A percentile compares a stretch with the other conserved stretches of the same genome.
Evolutionary conservation across 92 coral and sea anemone species (phyloP).

Genomic region (Porites divaricata): DNA sequence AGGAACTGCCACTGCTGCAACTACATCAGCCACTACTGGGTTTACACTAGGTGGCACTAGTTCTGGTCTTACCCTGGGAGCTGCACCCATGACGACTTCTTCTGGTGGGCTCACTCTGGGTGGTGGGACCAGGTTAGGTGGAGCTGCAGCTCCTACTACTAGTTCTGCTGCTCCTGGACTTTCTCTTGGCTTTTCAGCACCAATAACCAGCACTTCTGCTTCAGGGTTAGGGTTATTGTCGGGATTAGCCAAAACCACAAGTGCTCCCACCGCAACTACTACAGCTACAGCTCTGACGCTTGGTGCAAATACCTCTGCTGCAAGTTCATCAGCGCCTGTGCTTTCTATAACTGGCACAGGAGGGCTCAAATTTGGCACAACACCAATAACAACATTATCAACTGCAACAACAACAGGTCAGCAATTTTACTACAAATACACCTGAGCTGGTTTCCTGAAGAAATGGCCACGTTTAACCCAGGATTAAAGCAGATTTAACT

Average conservation of each 20-base stretch:
- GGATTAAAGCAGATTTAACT: too few relatives aligned
- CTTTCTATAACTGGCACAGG: constrained; percentile 13
- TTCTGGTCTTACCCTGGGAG: constrained; percentile 26
- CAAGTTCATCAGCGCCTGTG: constrained; percentile 40
- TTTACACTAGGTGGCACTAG: constrained; percentile 31
- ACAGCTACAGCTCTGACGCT: constrained; percentile 46
- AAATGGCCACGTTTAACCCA: too few relatives aligned
- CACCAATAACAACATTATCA: constrained; percentile 39
- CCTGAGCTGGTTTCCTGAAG: too few relatives aligned
- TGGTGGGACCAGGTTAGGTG: neutral
- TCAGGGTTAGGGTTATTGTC: constrained; percentile 9
- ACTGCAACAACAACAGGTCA: constrained; percentile 51
- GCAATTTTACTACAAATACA: neutral
- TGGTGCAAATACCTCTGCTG: constrained; percentile 43
- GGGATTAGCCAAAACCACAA: constrained; percentile 21
- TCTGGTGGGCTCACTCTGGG: constrained; percentile 54
- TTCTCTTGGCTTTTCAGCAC: constrained; percentile 11
- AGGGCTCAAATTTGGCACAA: constrained; percentile 57
- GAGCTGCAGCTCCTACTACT: constrained; percentile 33
- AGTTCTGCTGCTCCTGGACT: constrained; percentile 40
- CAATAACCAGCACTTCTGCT: constrained; percentile 5
- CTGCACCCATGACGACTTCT: constrained; percentile 34
- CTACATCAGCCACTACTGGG: constrained; percentile 48
- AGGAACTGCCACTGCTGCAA: constrained; percentile 17
- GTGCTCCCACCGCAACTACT: constrained; percentile 27